Evolutionary conservation across 2,888 invertebrate genomes (phyloP).

Genomic region (Reticulitermes lucifugus): DNA sequence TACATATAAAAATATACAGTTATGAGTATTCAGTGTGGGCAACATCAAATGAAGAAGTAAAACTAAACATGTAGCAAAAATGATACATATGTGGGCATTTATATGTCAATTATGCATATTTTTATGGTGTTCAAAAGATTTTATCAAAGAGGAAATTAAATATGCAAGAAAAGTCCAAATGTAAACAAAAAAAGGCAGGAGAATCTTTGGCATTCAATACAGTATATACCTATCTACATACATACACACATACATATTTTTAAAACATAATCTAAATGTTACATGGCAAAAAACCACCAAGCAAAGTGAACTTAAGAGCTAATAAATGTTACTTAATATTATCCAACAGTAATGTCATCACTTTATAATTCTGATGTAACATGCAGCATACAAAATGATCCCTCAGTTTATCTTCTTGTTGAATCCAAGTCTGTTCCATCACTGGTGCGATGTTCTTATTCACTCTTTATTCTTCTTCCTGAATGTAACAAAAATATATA

Average conservation of each 20-base stretch:
- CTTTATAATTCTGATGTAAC: neutral
- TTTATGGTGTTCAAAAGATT: neutral
- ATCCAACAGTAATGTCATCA: neutral
- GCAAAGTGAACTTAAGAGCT: neutral
- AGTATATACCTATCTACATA: neutral
- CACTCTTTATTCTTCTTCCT: slow-evolving; percentile 46
- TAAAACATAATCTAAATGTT: neutral
- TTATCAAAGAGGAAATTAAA: slow-evolving; percentile 2
- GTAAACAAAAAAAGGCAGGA: slow-evolving; percentile 40
- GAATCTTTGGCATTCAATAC: slow-evolving; percentile 43
- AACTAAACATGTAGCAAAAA: neutral
- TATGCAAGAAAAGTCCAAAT: neutral
- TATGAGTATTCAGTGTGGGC: slow-evolving; percentile 34
- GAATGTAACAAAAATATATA: slow-evolving; percentile 39
- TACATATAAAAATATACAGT: slow-evolving; percentile 29
- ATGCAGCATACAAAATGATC: slow-evolving; percentile 3
- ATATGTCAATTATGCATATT: neutral
- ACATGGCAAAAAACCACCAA: neutral
- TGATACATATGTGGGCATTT: neutral
- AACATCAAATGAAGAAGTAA: neutral
- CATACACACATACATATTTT: neutral
- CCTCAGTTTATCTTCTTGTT: slow-evolving; percentile 14
- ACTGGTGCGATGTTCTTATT: slow-evolving; percentile 18
- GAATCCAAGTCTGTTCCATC: slow-evolving; percentile 17
- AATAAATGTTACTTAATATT: neutral